Conservation (phyloP, 1,140 invertebrate species). For the Charaxes varanes region DNA sequence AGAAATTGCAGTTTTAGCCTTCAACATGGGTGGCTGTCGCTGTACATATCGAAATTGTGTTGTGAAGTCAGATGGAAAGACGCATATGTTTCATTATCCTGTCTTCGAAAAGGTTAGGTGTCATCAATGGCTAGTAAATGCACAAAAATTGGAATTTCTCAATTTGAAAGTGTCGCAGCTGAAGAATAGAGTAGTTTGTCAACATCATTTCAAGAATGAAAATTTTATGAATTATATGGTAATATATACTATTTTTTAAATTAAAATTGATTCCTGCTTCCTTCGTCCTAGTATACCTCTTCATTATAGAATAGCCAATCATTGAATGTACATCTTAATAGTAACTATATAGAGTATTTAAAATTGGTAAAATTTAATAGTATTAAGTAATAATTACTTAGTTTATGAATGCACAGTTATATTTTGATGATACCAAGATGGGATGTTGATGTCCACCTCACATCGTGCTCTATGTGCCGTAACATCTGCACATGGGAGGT, state of each 20-base stretch:
- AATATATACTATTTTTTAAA: conserved; percentile 12
- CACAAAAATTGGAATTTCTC: conserved; percentile 66
- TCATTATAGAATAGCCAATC: too few relatives aligned
- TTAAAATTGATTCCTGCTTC: too few relatives aligned
- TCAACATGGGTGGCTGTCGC: conserved; percentile 73
- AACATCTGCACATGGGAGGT: too few relatives aligned
- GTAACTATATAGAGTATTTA: too few relatives aligned
- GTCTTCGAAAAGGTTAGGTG: conserved; percentile 75
- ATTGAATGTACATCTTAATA: too few relatives aligned
- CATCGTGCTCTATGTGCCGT: too few relatives aligned
- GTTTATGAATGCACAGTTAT: too few relatives aligned
- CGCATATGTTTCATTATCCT: conserved; percentile 77
- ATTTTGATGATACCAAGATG: too few relatives aligned
- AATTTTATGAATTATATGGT: conserved; percentile 74
- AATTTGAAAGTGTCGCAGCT: conserved; percentile 74
- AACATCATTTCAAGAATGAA: conserved; percentile 74
- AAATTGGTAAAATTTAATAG: too few relatives aligned
- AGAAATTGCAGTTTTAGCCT: conserved; percentile 5
- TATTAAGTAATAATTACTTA: too few relatives aligned
- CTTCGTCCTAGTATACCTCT: too few relatives aligned
- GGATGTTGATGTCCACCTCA: too few relatives aligned
- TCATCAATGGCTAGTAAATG: conserved; percentile 73
- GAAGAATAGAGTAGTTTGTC: conserved; percentile 76
- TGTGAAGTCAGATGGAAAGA: conserved; percentile 66
- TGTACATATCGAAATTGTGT: conserved; percentile 74